phyloP scores from a whole-genome alignment of 2,113 vertebrate genomes.

The Salvelinus namaycush region DNA sequence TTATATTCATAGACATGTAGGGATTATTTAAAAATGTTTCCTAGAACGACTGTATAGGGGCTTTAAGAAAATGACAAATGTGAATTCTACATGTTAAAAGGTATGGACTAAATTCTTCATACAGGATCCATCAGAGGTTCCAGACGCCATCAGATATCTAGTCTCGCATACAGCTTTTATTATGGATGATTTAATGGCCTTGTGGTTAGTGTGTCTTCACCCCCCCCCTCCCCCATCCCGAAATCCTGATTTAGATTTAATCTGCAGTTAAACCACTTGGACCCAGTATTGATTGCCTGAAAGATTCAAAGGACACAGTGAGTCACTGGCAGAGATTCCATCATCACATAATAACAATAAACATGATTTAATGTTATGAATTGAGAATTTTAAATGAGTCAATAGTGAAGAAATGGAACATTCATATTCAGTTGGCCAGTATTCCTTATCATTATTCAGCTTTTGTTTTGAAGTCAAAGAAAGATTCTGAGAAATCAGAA shows the following conservation, averaged over 20 bases:
- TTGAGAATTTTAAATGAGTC: neutral
- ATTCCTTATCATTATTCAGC: neutral
- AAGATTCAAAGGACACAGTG: conserved; percentile 65
- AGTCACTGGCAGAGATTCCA: conserved; percentile 38
- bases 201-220: conserved; percentile 42
- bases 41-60: too few relatives aligned
- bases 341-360: conserved; percentile 39
- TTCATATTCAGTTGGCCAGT: neutral
- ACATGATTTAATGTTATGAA: conserved; percentile 16
- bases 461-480: neutral
- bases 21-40: too few relatives aligned
- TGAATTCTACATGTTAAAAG: neutral
- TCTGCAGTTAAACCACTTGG: conserved; percentile 36
- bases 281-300: conserved; percentile 65
- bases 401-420: neutral
- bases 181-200: conserved; percentile 49
- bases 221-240: conserved; percentile 5
- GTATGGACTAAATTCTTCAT: neutral
- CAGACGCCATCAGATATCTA: conserved; percentile 41
- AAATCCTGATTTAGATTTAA: conserved; percentile 57
- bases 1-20: too few relatives aligned
- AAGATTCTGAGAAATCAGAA: too few relatives aligned
- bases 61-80: neutral
- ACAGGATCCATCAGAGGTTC: conserved; percentile 28
- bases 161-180: conserved; percentile 58